Evolutionary conservation across 2,113 vertebrate genomes (phyloP), one percentile per base, ranked within the genome.

Genomic region (Erpornis zantholeuca): DNA sequence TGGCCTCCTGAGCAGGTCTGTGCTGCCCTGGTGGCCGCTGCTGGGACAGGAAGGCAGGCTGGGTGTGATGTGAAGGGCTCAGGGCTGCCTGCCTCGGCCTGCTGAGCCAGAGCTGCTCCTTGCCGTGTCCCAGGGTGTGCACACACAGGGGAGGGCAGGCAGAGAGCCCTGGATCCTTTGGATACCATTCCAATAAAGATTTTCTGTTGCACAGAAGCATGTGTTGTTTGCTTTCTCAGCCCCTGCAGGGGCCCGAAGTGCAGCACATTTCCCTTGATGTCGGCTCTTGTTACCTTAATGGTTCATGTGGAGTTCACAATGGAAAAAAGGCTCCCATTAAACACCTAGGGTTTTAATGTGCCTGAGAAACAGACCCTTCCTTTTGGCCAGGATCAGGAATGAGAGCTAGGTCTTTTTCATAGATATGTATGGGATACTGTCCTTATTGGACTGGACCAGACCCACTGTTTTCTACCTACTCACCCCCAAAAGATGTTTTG

Each of bases 121-220:
- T 1, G 0, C 47, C 0, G 0, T 22, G 44, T 71, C 75, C 75
- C 13, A 1, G 68, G 20, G 52, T 0, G 3, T 75, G 61, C 36
- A 15, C 69, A 33, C 36, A 15, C 69, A 33, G 77, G 88, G 76
- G 36, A 93, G 72, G 69, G 82, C 45, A 40, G 65, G 72, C 79
- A 60, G 18, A 14, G 40, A 90, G 76, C 63, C 60, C 82, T 66
- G 79, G 49, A 56, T 83, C 92, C 69, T 78, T 84, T 86, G 92
- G 93, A 84, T 92, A 53, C 63, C n/a, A 57, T 70, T 95, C 87
- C 72, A 97, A 97, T 97, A 96, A 97, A 97, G 72, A 78, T 75
- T 95, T 95, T 96, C 76, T 94, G 95, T 86, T 90, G 94, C 96
- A 96, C 85, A 94, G 93, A 92, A 92, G 61, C 76, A 73, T 0